These are phyloP conservation scores for Mastomys natalensis DNA, from an alignment of 2,113 vertebrate species.

Conservation along the genomic window DNA sequence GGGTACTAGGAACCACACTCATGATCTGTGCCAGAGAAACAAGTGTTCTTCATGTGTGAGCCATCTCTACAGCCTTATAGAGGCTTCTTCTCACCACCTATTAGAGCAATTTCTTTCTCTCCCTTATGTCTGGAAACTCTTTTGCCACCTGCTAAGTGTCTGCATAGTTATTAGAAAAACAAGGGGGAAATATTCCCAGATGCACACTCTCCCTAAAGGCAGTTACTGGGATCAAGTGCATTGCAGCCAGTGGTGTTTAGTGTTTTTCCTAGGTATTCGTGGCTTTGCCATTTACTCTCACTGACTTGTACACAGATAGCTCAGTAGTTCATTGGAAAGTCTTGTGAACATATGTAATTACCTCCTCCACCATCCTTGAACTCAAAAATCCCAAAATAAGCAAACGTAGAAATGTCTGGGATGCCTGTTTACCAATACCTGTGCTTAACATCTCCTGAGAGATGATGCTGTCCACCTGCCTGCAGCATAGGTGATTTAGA, in stretches of 20 bases:
- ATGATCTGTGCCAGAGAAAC: not conserved
- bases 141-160: not conserved
- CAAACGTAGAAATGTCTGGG: not conserved
- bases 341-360: not conserved
- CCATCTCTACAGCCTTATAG: not conserved
- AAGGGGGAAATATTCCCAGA: not conserved
- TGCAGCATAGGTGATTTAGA: not conserved
- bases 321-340: constrained; percentile 14
- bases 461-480: not conserved
- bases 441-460: not conserved
- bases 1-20: not conserved
- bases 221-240: not conserved
- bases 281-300: not conserved
- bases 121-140: not conserved
- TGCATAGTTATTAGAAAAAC: constrained; percentile 34
- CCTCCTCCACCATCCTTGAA: not conserved
- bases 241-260: not conserved
- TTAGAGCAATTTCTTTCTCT: not conserved
- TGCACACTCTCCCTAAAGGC: not conserved
- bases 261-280: not conserved
- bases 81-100: not conserved
- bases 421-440: not conserved
- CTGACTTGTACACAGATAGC: not conserved
- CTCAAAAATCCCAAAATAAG: not conserved
- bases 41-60: not conserved